Conservation (phyloP, 2,797 vertebrate genomes). For the Myripristis jacobus region DNA sequence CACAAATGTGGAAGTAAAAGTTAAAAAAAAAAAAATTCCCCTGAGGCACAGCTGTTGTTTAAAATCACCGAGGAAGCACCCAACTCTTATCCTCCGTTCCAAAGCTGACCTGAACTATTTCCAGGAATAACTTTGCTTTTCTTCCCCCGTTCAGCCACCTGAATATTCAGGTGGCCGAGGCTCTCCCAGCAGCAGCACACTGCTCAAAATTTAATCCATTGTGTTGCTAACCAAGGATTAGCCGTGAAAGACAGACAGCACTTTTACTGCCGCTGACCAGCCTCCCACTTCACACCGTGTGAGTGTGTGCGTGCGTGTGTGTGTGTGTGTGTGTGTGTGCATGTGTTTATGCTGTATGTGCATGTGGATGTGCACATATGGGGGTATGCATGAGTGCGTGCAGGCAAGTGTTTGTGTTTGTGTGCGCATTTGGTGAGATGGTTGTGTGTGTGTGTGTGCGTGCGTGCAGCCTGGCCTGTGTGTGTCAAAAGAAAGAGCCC, state of each 20-base stretch:
- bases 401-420: background rate
- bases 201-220: conserved; percentile 75
- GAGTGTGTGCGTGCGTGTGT: background rate
- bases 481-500: conserved; percentile 81
- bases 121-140: conserved; percentile 58
- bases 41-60: conserved; percentile 25
- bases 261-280: conserved; percentile 75
- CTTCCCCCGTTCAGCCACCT: conserved; percentile 47
- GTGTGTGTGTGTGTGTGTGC: background rate
- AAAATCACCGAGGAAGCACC: conserved; percentile 54
- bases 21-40: conserved; percentile 66
- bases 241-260: conserved; percentile 56
- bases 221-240: conserved; percentile 60
- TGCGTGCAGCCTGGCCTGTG: conserved; percentile 53
- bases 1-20: conserved; percentile 61
- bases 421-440: conserved; percentile 21
- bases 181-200: conserved; percentile 55
- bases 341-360: conserved; percentile 39
- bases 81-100: conserved; percentile 27
- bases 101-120: conserved; percentile 51
- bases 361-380: background rate
- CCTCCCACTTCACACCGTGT: conserved; percentile 62
- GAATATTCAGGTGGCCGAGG: conserved; percentile 66
- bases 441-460: background rate
- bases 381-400: conserved; percentile 43